phyloP scores from a whole-genome alignment of 1,140 invertebrate species.

The Rhyacophila brunnea region DNA sequence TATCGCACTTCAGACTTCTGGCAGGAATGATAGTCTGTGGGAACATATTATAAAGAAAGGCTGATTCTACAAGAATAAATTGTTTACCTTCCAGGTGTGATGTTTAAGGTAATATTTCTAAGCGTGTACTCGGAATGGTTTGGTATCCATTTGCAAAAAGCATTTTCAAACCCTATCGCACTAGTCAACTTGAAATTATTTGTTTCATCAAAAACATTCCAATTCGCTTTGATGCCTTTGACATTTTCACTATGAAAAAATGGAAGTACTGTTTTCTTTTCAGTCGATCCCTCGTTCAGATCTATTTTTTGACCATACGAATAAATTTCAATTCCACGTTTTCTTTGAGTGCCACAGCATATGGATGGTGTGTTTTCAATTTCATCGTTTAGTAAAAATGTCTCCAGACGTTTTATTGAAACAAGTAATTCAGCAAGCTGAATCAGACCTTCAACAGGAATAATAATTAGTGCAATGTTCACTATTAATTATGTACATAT shows the following conservation, averaged over 20 bases:
- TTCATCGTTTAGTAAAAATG: constrained; percentile 25
- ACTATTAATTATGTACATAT: no score
- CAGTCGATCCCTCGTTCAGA: neutral
- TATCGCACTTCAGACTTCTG: no score
- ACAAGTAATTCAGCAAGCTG: constrained; percentile 18
- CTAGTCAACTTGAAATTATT: constrained; percentile 2
- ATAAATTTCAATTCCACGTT: no score
- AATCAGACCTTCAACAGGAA: no score
- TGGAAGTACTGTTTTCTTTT: constrained; percentile 23
- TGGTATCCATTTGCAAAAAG: constrained; percentile 23
- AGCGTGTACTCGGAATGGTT: constrained; percentile 14
- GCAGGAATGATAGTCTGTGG: no score
- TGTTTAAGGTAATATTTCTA: constrained; percentile 22
- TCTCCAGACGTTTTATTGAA: constrained; percentile 20
- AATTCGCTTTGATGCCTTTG: constrained; percentile 25
- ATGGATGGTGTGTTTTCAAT: neutral
- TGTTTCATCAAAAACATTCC: neutral
- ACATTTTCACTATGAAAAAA: constrained; percentile 18
- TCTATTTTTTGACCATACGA: constrained; percentile 6
- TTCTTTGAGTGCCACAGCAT: neutral
- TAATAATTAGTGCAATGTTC: no score
- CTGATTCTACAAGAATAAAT: no score
- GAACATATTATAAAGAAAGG: no score
- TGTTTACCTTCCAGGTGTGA: constrained; percentile 28
- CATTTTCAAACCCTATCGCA: constrained; percentile 15